Percentiles rank a stretch among this genome's conserved stretches.
Evolutionary conservation across 2,888 invertebrate species (phyloP).

Genomic region (Cinara cedri): DNA sequence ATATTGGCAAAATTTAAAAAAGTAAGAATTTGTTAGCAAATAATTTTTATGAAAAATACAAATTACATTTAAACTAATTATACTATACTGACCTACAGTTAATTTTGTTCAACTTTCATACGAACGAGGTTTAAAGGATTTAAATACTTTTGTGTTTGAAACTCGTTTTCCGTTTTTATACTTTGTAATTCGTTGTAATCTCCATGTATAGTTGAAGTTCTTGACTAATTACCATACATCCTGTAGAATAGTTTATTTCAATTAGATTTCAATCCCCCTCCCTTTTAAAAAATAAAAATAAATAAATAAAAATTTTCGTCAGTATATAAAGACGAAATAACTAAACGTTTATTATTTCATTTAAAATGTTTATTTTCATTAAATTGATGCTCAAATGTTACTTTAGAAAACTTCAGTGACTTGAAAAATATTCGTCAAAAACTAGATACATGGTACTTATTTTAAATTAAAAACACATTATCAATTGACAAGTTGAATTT

Average conservation of each 20-base stretch:
- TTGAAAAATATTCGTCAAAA: no score
- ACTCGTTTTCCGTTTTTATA: slow-evolving; percentile 33
- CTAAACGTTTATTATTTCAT: neutral
- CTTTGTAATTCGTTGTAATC: slow-evolving; percentile 23
- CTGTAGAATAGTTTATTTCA: neutral
- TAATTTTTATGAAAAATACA: neutral
- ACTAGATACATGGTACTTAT: no score
- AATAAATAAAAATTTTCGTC: no score
- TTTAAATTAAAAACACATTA: no score
- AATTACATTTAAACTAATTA: neutral
- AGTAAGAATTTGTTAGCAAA: no score
- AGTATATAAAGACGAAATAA: neutral
- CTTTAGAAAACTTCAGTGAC: no score
- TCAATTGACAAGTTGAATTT: no score
- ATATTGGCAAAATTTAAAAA: no score
- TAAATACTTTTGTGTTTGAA: slow-evolving; percentile 7
- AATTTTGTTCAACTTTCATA: neutral
- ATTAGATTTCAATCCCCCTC: neutral
- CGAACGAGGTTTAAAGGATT: slow-evolving; percentile 1
- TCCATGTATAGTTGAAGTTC: neutral
- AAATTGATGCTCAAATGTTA: no score
- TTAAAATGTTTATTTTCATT: neutral
- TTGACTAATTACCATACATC: slow-evolving; percentile 11
- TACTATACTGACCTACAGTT: neutral
- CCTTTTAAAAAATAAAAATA: no score